Evolutionary conservation across 2,888 invertebrate species (phyloP).

Genomic region (Acanthosoma haemorrhoidale): DNA sequence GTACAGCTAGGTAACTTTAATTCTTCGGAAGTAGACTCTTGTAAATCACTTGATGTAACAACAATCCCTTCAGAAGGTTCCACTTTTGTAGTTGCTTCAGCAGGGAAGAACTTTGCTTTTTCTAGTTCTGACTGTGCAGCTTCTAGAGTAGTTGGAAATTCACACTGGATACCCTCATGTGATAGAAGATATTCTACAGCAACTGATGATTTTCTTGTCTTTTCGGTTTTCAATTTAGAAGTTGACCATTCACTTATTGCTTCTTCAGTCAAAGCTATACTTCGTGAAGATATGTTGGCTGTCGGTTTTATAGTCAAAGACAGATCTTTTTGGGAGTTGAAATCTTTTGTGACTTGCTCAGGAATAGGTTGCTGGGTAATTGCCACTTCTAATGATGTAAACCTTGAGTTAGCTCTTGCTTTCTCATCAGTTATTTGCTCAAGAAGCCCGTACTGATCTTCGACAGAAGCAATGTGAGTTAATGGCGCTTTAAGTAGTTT

Average conservation of each 20-base stretch:
- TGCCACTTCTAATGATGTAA: constrained; percentile 33
- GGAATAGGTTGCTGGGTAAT: constrained; percentile 26
- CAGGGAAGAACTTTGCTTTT: neutral
- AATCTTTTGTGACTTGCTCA: constrained; percentile 20
- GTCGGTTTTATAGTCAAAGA: constrained; percentile 39
- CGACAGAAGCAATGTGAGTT: constrained; percentile 22
- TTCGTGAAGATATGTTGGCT: constrained; percentile 37
- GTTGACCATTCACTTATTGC: constrained; percentile 29
- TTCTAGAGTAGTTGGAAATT: constrained; percentile 29
- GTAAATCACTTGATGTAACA: constrained; percentile 8
- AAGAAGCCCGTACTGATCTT: constrained; percentile 29
- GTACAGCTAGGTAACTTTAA: constrained; percentile 25
- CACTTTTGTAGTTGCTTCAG: constrained; percentile 28
- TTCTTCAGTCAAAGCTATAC: constrained; percentile 31
- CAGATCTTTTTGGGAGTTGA: constrained; percentile 30
- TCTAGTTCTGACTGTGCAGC: neutral
- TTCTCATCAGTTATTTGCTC: constrained; percentile 22
- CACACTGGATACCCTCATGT: constrained; percentile 33
- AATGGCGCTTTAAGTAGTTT: constrained; percentile 33
- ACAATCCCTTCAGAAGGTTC: constrained; percentile 29
- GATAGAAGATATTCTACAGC: constrained; percentile 43
- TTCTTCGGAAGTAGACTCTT: constrained; percentile 26
- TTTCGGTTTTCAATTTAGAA: constrained; percentile 37
- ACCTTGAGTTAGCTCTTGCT: constrained; percentile 25
- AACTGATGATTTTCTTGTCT: constrained; percentile 42